Base-by-base conservation (phyloP, 2,888 invertebrate genomes). In the Hyppa rectilinea region DNA sequence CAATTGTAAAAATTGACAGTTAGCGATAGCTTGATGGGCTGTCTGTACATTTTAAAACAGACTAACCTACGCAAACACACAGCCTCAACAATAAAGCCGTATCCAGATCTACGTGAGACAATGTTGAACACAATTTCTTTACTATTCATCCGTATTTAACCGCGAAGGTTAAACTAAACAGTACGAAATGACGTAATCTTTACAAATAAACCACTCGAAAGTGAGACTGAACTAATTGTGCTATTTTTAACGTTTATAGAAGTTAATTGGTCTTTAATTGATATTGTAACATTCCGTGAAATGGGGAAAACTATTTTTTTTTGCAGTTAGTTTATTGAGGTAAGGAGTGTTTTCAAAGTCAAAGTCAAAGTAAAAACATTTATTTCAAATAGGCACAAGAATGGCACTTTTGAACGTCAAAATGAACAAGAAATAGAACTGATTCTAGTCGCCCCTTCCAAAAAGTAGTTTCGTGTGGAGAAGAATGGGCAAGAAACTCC, bases 231-330 rank as follows among this genome's bases (percentile, higher is more conserved):
- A 80, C 74, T 86, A 89, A 92, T 92, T 90, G 91, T 85, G 90
- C 89, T 91, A 92, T 93, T 92, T 92, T 87, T 73, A 82, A 83
- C 76, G 85, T 82, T 87, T 87, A 79, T 77, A 55, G 29, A 14
- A 60, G 50, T 52, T 80, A 88, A 92, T 92, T 89, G 84, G 86
- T 75, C 87, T 89, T 92, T 91, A 93, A 94, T 93, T 90, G 87
- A 87, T 85, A 88, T 56, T 50, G 38, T 74, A 75, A 75, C 79
- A 83, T 71, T 80, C 87, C 91, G 90, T 92, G 91, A 90, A 92
- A 92, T 91, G 82, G 85, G 82, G 83, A 88, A 88, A 87, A 82
- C 43, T 84, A 82, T 65, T 79, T 80, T 75, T 77, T 75, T 80
- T 75, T 62, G 65, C 75, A 80, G 4, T 43, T 77, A 56, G 77